A percentile compares a stretch with the other conserved stretches of the same genome.
Conservation (phyloP, 2,888 invertebrate species). For the Nematopogon swammerdamellus region DNA sequence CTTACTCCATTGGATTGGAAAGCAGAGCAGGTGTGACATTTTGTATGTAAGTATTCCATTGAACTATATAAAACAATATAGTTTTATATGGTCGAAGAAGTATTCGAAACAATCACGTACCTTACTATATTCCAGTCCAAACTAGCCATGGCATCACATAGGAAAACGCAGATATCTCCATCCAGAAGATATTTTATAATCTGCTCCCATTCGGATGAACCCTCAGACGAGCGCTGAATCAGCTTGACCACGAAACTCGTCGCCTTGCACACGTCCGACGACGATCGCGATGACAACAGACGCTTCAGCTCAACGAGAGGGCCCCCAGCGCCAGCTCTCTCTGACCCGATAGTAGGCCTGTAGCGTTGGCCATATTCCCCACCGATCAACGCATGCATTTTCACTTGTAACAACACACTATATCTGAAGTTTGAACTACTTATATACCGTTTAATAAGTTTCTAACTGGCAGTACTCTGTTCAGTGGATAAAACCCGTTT, state of each 20-base stretch:
- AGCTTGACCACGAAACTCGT: background rate
- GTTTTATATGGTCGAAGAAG: too few species aligned
- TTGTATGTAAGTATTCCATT: too few species aligned
- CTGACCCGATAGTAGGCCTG: background rate
- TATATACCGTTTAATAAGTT: too few species aligned
- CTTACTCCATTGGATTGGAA: too few species aligned
- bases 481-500: too few species aligned
- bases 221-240: background rate
- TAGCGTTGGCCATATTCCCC: background rate
- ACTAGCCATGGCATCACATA: background rate
- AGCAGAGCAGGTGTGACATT: too few species aligned
- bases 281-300: background rate
- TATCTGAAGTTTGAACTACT: too few species aligned
- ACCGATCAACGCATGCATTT: background rate
- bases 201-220: background rate
- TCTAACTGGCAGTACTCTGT: too few species aligned
- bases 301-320: background rate
- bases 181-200: background rate
- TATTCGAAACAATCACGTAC: too few species aligned
- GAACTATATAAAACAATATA: too few species aligned
- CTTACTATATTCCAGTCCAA: background rate
- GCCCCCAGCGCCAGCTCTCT: background rate
- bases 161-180: background rate
- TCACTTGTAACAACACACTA: too few species aligned
- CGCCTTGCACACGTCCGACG: background rate